These are phyloP conservation scores for Troides helena DNA, from an alignment of 2,888 invertebrate species.

Conservation along the genomic window DNA sequence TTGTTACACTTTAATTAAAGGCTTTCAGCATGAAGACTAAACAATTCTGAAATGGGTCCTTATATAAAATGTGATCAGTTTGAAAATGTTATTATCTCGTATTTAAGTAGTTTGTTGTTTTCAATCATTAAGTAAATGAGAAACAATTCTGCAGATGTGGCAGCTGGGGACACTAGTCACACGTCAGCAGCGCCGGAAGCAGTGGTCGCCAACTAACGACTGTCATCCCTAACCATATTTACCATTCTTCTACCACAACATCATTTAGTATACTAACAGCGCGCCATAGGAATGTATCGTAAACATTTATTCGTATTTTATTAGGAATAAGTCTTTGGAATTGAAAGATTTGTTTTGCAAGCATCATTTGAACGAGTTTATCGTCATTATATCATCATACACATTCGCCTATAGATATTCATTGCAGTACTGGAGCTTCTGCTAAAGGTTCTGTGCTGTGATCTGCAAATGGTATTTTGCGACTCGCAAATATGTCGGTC, in stretches of 20 bases:
- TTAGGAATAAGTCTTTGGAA: constrained; percentile 72
- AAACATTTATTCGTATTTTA: constrained; percentile 73
- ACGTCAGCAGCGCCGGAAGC: constrained; percentile 44
- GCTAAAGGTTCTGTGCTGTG: too few species aligned
- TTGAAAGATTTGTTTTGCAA: constrained; percentile 68
- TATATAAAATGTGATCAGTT: too few species aligned
- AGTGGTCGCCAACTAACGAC: constrained; percentile 60
- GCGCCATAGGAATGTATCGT: constrained; percentile 70
- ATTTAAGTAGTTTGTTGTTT: too few species aligned
- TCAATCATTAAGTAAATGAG: neutral
- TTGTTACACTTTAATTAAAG: too few species aligned
- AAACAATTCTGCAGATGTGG: constrained; percentile 46
- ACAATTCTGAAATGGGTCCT: too few species aligned
- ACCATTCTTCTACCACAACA: constrained; percentile 64
- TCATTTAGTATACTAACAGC: constrained; percentile 56
- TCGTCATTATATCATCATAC: constrained; percentile 32
- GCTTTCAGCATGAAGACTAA: too few species aligned
- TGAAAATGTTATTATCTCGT: too few species aligned
- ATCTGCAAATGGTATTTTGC: too few species aligned
- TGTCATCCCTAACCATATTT: constrained; percentile 37
- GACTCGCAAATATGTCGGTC: too few species aligned
- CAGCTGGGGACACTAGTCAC: constrained; percentile 58
- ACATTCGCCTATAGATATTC: neutral
- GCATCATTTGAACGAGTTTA: constrained; percentile 68
- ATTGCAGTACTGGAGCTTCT: too few species aligned